Base-by-base conservation (phyloP, 2,888 invertebrate species). In the Anarsia innoxiella region DNA sequence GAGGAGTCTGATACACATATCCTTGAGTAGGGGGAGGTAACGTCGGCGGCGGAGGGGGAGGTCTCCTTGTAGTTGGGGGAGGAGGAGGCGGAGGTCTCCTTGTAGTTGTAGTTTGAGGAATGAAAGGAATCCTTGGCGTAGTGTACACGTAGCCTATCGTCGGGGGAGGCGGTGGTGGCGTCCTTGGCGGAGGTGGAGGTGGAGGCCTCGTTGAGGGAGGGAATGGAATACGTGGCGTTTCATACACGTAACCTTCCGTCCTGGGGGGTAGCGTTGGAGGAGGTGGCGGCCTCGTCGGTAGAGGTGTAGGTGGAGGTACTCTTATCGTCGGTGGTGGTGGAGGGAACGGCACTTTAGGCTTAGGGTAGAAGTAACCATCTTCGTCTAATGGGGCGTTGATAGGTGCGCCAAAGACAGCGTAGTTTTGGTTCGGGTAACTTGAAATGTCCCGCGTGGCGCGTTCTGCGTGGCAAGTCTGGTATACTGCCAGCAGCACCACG, bases 341-440 rank as follows among this genome's bases (percentile, higher is more conserved):
- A 5, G 82, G 80, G 56, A 82, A 82, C 0, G 78, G 83, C 8
- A 74, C 59, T 48, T 68, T 71, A 12, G 79, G 79, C 41, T 80
- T 76, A 9, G 80, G 79, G 55, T 83, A 85, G 59, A 80, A 82
- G 54, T 85, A 85, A 2, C 84, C 84, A 54, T 84, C 84, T 45
- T 84, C 83, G 37, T 84, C 56, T 1, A 82, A 54, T 27, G 66
- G 62, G 0, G 78, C 73, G 13, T 63, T 62, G 48, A 83, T 80
- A 0, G 77, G 77, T 0, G 60, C 53, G 2, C 83, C 82, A 8
- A 77, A 40, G 2, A 83, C 71, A 1, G 74, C 82, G 53, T 83
- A 82, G 59, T 82, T 84, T 42, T 72, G 73, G 44, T 54, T 69
- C 2, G 76, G 58, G 50, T 61, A 63, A 46, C 61, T 71, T 14